Percentiles rank a stretch among this genome's conserved stretches.
These are phyloP conservation scores for Aleiodes testaceus DNA, from an alignment of 2,888 invertebrate genomes.

Conservation along the genomic window DNA sequence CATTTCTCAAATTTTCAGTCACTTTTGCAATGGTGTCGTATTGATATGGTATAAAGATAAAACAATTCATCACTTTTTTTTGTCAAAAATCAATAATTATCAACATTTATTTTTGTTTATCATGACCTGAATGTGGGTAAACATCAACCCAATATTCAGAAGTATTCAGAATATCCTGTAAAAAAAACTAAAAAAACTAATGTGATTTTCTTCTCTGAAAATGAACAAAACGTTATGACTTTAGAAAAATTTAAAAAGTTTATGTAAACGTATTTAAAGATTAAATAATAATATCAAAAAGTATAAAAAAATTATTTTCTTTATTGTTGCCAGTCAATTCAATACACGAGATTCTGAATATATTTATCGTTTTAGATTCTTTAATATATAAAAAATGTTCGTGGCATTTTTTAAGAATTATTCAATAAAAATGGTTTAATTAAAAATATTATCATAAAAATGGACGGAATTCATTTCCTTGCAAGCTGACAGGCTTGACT, in stretches of 20 bases:
- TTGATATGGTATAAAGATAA: too few species aligned
- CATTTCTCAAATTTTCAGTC: too few species aligned
- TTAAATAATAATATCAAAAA: constrained; percentile 18
- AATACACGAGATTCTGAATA: neutral
- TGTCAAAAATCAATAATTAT: too few species aligned
- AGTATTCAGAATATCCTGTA: too few species aligned
- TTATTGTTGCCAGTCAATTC: constrained; percentile 39
- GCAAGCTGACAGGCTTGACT: neutral
- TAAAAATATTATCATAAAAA: constrained; percentile 32
- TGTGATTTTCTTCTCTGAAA: constrained; percentile 27
- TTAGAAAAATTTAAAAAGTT: constrained; percentile 30
- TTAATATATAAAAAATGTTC: neutral
- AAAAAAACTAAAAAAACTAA: constrained; percentile 14
- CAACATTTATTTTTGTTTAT: too few species aligned
- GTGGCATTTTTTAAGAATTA: constrained; percentile 6
- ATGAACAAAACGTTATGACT: constrained; percentile 18
- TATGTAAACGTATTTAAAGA: constrained; percentile 25
- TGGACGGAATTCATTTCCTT: constrained; percentile 30
- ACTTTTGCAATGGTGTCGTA: too few species aligned
- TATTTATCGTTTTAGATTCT: neutral
- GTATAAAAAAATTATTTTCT: neutral
- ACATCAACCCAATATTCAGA: too few species aligned
- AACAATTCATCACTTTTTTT: too few species aligned
- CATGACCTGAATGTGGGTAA: too few species aligned
- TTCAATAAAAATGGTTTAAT: constrained; percentile 22